Evolutionary conservation across 1,140 invertebrate genomes (phyloP).

Genomic region (Drosophila suzukii): DNA sequence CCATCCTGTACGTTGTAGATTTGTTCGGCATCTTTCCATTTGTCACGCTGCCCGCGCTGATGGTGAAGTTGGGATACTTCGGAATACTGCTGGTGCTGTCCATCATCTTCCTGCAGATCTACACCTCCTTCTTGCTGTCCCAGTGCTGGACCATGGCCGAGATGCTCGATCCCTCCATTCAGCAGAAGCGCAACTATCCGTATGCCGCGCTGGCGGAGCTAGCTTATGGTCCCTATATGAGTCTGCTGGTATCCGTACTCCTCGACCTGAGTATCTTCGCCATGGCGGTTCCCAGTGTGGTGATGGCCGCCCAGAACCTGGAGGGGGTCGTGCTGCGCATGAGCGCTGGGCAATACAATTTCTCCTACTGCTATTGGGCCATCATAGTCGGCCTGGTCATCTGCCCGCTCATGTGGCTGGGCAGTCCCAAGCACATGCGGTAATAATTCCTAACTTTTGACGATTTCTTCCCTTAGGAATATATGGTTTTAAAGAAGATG

Average conservation of each 20-base stretch:
- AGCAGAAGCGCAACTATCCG: constrained; percentile 89
- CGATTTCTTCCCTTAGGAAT: too few relatives aligned
- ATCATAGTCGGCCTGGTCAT: constrained; percentile 88
- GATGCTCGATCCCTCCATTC: constrained; percentile 88
- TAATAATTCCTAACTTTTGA: too few relatives aligned
- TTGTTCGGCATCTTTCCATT: constrained; percentile 93
- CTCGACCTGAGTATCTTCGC: constrained; percentile 90
- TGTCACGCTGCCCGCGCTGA: constrained; percentile 89
- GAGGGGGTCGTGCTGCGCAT: constrained; percentile 90
- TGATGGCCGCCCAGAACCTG: constrained; percentile 91
- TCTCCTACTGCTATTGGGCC: constrained; percentile 92
- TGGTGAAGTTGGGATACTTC: constrained; percentile 90
- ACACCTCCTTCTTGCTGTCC: constrained; percentile 90
- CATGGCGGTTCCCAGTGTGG: constrained; percentile 90
- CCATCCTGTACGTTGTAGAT: constrained; percentile 90
- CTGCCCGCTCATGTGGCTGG: constrained; percentile 92
- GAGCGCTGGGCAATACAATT: constrained; percentile 86
- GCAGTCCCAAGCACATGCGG: constrained; percentile 94
- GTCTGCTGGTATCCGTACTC: constrained; percentile 88
- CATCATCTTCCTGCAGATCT: constrained; percentile 90
- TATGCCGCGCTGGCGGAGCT: constrained; percentile 91
- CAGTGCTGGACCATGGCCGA: constrained; percentile 90
- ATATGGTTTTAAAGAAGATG: too few relatives aligned
- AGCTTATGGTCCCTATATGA: constrained; percentile 87
- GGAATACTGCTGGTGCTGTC: constrained; percentile 88